phyloP scores from a whole-genome alignment of 1,140 invertebrate species.

The Papilio glaucus region DNA sequence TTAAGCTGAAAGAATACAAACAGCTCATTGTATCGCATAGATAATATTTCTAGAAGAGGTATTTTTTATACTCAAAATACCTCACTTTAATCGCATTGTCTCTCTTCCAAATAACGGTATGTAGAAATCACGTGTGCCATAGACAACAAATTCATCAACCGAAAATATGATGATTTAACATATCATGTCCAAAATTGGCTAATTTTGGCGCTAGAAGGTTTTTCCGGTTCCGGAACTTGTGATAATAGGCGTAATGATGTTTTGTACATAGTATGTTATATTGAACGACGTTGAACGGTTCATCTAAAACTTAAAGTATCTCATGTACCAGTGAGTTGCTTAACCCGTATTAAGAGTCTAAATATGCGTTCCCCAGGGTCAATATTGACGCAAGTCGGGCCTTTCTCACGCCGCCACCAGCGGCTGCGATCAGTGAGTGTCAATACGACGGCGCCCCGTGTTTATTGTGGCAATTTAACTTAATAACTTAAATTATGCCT shows the following conservation, averaged over 20 bases:
- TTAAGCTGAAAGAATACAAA: not conserved
- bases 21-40: too few species aligned
- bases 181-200: too few species aligned
- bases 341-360: constrained; percentile 21
- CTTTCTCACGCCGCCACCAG: constrained; percentile 65
- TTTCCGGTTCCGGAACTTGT: too few species aligned
- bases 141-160: too few species aligned
- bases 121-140: too few species aligned
- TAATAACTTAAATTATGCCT: constrained; percentile 38
- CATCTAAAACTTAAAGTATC: not conserved
- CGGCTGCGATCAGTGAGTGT: constrained; percentile 61
- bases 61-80: too few species aligned
- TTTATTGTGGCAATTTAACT: constrained; percentile 72
- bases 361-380: constrained; percentile 40
- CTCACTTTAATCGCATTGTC: too few species aligned
- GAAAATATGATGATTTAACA: too few species aligned
- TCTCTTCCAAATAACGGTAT: too few species aligned
- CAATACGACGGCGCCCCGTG: constrained; percentile 58
- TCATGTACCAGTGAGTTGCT: not conserved
- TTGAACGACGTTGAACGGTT: not conserved
- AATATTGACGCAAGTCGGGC: constrained; percentile 71
- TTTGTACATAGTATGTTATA: not conserved
- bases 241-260: too few species aligned
- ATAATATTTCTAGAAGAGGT: too few species aligned
- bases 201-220: too few species aligned